Percentiles rank a stretch among this genome's conserved stretches.
phyloP scores from a whole-genome alignment of 2,113 vertebrate genomes.

The Scomber japonicus region DNA sequence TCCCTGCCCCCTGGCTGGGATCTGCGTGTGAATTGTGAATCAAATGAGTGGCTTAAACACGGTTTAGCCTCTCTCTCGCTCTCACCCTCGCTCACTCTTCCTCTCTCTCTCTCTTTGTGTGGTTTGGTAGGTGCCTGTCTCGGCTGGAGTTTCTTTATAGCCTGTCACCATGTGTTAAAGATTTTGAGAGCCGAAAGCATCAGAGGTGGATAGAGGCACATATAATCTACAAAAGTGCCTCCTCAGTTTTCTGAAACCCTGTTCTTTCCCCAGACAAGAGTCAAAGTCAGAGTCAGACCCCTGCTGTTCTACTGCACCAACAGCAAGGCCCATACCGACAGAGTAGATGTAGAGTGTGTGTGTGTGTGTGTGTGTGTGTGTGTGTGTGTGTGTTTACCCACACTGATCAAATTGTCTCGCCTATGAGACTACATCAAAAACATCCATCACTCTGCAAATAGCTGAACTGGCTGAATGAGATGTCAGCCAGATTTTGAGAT shows the following conservation, averaged over 20 bases:
- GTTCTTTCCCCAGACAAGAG: slow-evolving; percentile 12
- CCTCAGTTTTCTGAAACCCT: slow-evolving; percentile 28
- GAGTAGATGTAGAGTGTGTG: background rate
- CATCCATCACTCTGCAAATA: slow-evolving; percentile 38
- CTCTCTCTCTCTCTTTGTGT: slow-evolving; percentile 16
- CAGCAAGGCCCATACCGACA: background rate
- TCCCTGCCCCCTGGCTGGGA: slow-evolving; percentile 74
- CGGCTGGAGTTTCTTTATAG: slow-evolving; percentile 9
- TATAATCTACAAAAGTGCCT: slow-evolving; percentile 23
- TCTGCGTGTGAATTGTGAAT: slow-evolving; percentile 72
- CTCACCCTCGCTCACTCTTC: background rate
- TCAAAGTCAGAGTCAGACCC: slow-evolving; percentile 28
- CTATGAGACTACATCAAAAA: slow-evolving; percentile 32
- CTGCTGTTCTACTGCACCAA: slow-evolving; percentile 38
- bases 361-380: too few relatives aligned
- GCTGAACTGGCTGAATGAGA: slow-evolving; percentile 48
- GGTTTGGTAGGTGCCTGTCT: slow-evolving; percentile 35
- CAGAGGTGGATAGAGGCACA: slow-evolving; percentile 21
- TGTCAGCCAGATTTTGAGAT: slow-evolving; percentile 37
- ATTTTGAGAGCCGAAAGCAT: slow-evolving; percentile 29
- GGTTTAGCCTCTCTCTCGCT: slow-evolving; percentile 57
- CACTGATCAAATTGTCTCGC: slow-evolving; percentile 26
- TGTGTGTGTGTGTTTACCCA: slow-evolving; percentile 9
- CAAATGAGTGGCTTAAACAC: slow-evolving; percentile 70
- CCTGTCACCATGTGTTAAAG: slow-evolving; percentile 39